Percentiles rank a stretch among this genome's conserved stretches.
phyloP scores from a whole-genome alignment of 2,888 invertebrate species.

The Pristionchus entomophagus region DNA sequence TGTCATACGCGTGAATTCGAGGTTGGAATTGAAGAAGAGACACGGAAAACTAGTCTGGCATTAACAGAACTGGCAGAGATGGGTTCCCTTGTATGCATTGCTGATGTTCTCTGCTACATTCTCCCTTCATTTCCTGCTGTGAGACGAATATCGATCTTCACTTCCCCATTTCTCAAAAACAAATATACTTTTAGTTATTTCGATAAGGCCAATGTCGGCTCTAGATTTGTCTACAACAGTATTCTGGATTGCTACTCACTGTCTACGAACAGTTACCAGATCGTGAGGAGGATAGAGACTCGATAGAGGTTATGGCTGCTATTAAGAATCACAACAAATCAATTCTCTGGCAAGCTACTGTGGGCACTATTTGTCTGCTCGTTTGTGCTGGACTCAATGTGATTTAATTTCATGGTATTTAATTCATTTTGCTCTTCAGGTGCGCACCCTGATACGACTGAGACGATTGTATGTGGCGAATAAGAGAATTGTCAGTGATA shows the following conservation, averaged over 20 bases:
- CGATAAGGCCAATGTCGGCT: neutral
- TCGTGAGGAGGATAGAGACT: no score
- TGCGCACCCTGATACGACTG: neutral
- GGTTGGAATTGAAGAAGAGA: no score
- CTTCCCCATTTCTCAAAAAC: neutral
- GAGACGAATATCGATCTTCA: neutral
- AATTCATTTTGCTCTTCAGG: neutral
- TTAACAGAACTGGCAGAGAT: neutral
- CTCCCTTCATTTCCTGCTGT: neutral
- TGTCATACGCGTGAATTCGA: neutral
- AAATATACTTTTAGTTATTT: neutral
- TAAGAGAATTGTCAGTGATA: neutral
- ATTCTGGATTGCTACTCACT: neutral
- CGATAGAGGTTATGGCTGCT: no score
- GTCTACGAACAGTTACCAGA: neutral
- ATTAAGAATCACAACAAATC: neutral
- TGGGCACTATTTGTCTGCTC: neutral
- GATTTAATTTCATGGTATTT: neutral
- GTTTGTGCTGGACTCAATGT: neutral
- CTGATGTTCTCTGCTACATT: neutral
- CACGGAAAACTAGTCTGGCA: no score
- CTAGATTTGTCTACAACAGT: neutral
- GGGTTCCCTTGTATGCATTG: neutral
- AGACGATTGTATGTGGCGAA: neutral
- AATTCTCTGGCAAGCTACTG: neutral